phyloP scores from a whole-genome alignment of 2,113 vertebrate species.

The Junco hyemalis region DNA sequence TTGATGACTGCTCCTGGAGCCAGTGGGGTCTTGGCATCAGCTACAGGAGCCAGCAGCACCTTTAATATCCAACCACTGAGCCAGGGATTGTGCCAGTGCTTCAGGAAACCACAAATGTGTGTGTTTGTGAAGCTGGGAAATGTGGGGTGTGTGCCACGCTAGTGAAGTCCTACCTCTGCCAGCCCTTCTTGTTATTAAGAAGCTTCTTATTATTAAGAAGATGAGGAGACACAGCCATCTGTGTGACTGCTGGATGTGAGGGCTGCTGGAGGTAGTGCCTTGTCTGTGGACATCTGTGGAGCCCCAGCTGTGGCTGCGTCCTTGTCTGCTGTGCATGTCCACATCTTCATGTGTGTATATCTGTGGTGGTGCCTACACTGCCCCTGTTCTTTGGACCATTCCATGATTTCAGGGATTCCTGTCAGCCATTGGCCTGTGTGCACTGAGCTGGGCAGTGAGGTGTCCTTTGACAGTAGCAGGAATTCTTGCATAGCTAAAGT shows the following conservation, averaged over 20 bases:
- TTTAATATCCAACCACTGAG: background rate
- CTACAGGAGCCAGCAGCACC: background rate
- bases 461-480: background rate
- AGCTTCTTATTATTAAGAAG: background rate
- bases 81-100: rapidly evolving
- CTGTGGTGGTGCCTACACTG: background rate
- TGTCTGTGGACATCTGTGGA: too few relatives aligned
- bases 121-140: background rate
- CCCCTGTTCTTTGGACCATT: rapidly evolving
- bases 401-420: background rate
- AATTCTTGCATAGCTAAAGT: rapidly evolving
- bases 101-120: background rate
- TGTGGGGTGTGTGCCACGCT: background rate
- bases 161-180: background rate
- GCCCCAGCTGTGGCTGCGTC: background rate
- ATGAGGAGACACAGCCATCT: background rate
- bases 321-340: background rate
- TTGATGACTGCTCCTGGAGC: background rate
- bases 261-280: background rate
- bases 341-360: too few relatives aligned
- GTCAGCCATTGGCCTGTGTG: background rate
- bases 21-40: background rate
- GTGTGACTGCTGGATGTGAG: background rate
- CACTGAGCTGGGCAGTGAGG: background rate
- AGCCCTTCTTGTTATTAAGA: background rate